Conservation (phyloP, 30 jellyfish, hydroid and myxozoan genomes). For the Aurelia aurita region DNA sequence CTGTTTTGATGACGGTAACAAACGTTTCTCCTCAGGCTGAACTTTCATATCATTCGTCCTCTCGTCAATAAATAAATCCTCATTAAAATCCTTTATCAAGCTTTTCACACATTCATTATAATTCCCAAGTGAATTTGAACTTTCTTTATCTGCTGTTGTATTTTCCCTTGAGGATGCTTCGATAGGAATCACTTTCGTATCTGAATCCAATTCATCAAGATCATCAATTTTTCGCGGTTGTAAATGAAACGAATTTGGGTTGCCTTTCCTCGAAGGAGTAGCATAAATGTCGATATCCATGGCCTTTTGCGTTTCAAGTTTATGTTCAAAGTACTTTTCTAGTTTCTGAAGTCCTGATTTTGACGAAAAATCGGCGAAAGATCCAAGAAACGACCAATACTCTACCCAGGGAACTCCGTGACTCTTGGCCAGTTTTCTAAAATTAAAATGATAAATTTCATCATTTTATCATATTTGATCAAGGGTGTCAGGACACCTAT, state of each 20-base stretch:
- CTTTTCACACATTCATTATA: no score
- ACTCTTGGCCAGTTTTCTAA: conserved; percentile 63
- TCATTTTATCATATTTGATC: no score
- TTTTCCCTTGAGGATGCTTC: no score
- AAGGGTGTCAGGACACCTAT: no score
- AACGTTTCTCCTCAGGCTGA: not conserved
- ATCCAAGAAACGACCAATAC: conserved; percentile 85
- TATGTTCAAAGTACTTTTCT: conserved; percentile 30
- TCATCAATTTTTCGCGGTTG: no score
- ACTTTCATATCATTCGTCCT: not conserved
- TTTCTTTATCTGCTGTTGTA: no score
- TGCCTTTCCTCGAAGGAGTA: conserved; percentile 3
- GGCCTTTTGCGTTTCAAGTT: not conserved
- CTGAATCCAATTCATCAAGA: no score
- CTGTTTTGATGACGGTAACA: no score
- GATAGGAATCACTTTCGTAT: no score
- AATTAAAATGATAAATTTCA: not conserved
- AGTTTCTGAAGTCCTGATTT: conserved; percentile 68
- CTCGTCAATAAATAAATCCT: not conserved
- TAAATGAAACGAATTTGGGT: not conserved
- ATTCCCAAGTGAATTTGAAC: no score
- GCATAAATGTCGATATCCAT: conserved; percentile 6
- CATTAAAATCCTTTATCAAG: no score
- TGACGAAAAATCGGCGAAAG: conserved; percentile 64
- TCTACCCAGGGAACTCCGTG: conserved; percentile 86